Conservation (phyloP, 2,113 vertebrate species). For the Lagopus muta region DNA sequence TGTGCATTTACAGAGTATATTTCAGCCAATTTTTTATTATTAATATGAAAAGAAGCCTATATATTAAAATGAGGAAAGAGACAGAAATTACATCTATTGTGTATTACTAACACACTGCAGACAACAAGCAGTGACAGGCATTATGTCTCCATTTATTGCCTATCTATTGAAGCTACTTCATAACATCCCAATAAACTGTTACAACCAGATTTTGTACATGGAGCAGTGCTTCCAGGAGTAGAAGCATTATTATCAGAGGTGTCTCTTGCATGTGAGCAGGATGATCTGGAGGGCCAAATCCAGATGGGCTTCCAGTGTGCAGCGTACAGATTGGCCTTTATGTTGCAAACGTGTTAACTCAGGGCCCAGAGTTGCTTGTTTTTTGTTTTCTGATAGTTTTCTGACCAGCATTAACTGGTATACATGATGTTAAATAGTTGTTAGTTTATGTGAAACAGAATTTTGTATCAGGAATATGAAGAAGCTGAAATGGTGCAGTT, state of each 20-base stretch:
- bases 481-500: neutral
- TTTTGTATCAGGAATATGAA: neutral
- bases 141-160: neutral
- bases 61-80: neutral
- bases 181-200: neutral
- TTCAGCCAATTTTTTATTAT: slow-evolving; percentile 5
- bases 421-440: neutral
- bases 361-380: neutral
- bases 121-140: neutral
- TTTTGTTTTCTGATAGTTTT: neutral
- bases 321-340: neutral
- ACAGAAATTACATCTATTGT: neutral
- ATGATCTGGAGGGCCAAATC: neutral
- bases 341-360: neutral
- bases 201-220: neutral
- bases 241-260: neutral
- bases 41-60: slow-evolving; percentile 8
- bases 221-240: neutral
- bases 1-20: neutral
- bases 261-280: neutral
- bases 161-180: neutral
- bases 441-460: neutral
- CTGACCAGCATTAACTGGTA: neutral
- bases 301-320: neutral
- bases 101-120: neutral